Evolutionary conservation across 2,888 invertebrate genomes (phyloP).

Genomic region (Sphinx pinastri): DNA sequence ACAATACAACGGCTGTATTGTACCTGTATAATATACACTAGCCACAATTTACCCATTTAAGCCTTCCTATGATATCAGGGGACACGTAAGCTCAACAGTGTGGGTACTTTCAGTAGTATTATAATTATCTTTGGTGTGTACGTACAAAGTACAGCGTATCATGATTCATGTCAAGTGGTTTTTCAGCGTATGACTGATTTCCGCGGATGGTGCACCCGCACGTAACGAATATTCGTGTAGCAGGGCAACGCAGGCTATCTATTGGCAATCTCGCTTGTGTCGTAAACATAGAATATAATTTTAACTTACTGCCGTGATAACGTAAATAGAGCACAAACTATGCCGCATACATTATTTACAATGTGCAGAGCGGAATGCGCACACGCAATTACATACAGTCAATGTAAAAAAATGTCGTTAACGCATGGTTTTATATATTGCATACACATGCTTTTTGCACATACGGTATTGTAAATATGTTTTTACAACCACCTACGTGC

Average conservation of each 20-base stretch:
- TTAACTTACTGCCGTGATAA: constrained; percentile 74
- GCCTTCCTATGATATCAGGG: no score
- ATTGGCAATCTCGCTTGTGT: constrained; percentile 55
- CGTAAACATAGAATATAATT: constrained; percentile 63
- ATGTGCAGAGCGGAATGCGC: constrained; percentile 64
- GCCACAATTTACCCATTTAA: no score
- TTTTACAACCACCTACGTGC: constrained; percentile 5
- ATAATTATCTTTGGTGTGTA: no score
- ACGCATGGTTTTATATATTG: constrained; percentile 42
- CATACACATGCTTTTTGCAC: constrained; percentile 15
- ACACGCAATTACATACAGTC: constrained; percentile 66
- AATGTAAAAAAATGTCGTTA: constrained; percentile 70
- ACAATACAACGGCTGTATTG: no score
- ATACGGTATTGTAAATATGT: constrained; percentile 13
- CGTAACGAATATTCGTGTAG: constrained; percentile 28
- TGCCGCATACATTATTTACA: constrained; percentile 70
- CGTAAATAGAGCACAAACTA: constrained; percentile 78
- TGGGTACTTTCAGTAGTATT: no score
- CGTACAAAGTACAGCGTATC: no score
- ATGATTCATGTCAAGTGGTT: neutral
- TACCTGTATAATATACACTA: no score
- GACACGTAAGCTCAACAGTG: no score
- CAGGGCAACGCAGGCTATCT: constrained; percentile 39
- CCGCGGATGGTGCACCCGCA: constrained; percentile 30
- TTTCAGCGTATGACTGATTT: constrained; percentile 30